phyloP scores from a whole-genome alignment of 2,888 invertebrate genomes.

The Seira ritae region DNA sequence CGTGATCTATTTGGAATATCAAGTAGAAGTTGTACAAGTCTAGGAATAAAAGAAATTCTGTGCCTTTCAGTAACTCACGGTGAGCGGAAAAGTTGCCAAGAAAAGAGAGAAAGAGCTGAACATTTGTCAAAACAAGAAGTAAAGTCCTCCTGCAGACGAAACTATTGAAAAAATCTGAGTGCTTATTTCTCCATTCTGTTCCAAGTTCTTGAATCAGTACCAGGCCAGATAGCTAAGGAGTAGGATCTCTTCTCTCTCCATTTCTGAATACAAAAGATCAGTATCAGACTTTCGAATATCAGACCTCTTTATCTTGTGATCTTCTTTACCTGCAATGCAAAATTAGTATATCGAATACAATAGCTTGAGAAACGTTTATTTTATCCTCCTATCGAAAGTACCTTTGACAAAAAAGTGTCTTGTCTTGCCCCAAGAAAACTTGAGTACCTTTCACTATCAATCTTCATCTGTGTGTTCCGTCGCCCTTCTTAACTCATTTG shows the following conservation, averaged over 20 bases:
- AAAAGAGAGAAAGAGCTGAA: slow-evolving; percentile 35
- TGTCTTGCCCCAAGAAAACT: slow-evolving; percentile 12
- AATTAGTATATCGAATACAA: too few relatives aligned
- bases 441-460: not conserved
- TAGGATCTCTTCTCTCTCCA: slow-evolving; percentile 26
- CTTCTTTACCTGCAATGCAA: too few relatives aligned
- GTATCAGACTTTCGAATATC: too few relatives aligned
- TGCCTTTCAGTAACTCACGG: too few relatives aligned
- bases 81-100: too few relatives aligned
- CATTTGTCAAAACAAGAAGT: slow-evolving; percentile 48
- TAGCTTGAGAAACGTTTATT: too few relatives aligned
- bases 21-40: too few relatives aligned
- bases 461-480: not conserved
- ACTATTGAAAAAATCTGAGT: slow-evolving; percentile 24
- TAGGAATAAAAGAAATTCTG: too few relatives aligned
- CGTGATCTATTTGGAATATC: too few relatives aligned
- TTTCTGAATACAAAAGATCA: too few relatives aligned
- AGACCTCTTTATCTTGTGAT: too few relatives aligned
- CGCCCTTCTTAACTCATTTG: not conserved
- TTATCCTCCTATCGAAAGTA: too few relatives aligned
- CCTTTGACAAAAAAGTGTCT: slow-evolving; percentile 6
- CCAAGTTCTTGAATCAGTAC: slow-evolving; percentile 37
- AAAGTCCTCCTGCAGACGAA: slow-evolving; percentile 25
- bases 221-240: slow-evolving; percentile 43
- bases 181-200: slow-evolving; percentile 30